Evolutionary conservation across 2,113 vertebrate species (phyloP).

Genomic region (Cephalopterus ornatus): DNA sequence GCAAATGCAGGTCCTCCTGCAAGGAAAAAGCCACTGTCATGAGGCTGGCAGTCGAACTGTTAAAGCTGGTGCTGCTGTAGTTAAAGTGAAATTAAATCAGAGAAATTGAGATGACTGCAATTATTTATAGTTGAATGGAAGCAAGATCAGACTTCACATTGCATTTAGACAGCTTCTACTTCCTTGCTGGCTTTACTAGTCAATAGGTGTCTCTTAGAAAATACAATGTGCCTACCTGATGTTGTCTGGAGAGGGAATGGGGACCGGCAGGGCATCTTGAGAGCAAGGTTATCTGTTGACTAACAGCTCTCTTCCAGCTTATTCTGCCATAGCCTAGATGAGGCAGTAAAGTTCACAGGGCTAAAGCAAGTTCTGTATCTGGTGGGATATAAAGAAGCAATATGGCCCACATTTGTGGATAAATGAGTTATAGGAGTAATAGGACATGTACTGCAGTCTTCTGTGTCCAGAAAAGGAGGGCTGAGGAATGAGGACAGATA

Average conservation of each 20-base stretch:
- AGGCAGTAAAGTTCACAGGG: neutral
- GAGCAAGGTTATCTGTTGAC: neutral
- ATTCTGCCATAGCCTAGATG: neutral
- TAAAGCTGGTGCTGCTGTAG: neutral
- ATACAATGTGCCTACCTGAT: neutral
- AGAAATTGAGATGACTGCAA: neutral
- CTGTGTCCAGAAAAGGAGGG: neutral
- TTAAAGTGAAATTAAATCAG: neutral
- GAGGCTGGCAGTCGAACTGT: neutral
- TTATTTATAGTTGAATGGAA: neutral
- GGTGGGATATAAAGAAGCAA: neutral
- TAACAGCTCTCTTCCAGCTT: neutral
- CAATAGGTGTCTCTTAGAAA: neutral
- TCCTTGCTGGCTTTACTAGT: neutral
- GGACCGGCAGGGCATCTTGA: neutral
- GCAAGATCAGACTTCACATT: neutral
- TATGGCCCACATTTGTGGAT: neutral
- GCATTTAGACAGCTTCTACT: neutral
- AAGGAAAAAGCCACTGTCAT: neutral
- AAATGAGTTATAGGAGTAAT: neutral
- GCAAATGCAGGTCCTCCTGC: neutral
- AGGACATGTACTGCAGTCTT: neutral
- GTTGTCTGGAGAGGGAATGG: neutral
- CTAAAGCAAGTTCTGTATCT: neutral
- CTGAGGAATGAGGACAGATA: neutral